Conservation (phyloP, 2,113 vertebrate genomes). For the Parus major region DNA sequence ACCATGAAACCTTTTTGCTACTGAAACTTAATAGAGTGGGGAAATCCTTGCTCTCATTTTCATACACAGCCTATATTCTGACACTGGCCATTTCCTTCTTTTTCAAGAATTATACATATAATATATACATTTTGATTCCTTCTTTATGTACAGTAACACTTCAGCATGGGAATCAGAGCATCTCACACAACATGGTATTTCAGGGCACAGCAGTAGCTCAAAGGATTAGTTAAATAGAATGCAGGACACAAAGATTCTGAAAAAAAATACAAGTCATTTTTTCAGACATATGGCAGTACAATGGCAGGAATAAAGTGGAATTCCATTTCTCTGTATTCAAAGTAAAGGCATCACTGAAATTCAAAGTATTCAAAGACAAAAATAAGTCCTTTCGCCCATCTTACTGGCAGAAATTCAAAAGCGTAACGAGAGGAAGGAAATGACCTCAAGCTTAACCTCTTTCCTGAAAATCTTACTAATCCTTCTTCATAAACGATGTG, state of each 20-base stretch:
- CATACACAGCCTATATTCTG: not conserved
- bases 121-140: not conserved
- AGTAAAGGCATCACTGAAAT: slow-evolving; percentile 4
- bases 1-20: not conserved
- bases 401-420: slow-evolving; percentile 44
- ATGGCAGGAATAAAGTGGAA: slow-evolving; percentile 22
- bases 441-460: slow-evolving; percentile 56
- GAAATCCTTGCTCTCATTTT: not conserved
- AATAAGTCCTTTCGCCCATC: slow-evolving; percentile 57
- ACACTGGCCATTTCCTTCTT: not conserved
- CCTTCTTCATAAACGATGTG: not conserved
- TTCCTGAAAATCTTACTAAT: slow-evolving; percentile 63
- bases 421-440: slow-evolving; percentile 50
- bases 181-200: not conserved
- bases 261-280: not conserved
- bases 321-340: not conserved
- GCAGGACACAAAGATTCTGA: not conserved
- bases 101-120: not conserved
- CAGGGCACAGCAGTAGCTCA: not conserved
- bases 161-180: not conserved
- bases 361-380: slow-evolving; percentile 56
- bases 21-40: not conserved
- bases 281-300: not conserved
- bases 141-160: not conserved
- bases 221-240: not conserved